A percentile compares a stretch with the other conserved stretches of the same genome.
phyloP scores from a whole-genome alignment of 2,888 invertebrate genomes.

The Leptogaster cylindrica region DNA sequence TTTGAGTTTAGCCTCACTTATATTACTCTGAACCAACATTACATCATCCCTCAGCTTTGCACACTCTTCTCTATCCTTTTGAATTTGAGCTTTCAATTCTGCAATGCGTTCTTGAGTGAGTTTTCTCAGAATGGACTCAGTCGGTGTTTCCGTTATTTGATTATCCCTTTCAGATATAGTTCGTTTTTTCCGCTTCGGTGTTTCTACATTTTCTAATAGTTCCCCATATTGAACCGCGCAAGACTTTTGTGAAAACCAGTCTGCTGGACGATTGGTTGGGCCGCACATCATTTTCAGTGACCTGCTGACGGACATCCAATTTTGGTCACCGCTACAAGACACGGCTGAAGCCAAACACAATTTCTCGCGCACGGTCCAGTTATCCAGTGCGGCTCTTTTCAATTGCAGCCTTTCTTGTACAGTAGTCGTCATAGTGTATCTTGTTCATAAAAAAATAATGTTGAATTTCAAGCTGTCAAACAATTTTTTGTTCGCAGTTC shows the following conservation, averaged over 20 bases:
- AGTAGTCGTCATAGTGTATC: constrained; percentile 52
- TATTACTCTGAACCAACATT: constrained; percentile 62
- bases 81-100: constrained; percentile 75
- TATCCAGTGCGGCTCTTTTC: constrained; percentile 78
- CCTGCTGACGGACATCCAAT: constrained; percentile 89
- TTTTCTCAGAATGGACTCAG: constrained; percentile 77
- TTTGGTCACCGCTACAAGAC: constrained; percentile 83
- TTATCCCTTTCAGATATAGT: constrained; percentile 57
- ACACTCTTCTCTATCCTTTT: constrained; percentile 77
- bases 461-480: no score
- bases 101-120: constrained; percentile 78
- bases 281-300: constrained; percentile 80
- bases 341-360: constrained; percentile 87
- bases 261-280: constrained; percentile 74
- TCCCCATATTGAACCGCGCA: constrained; percentile 90
- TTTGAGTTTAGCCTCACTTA: constrained; percentile 75
- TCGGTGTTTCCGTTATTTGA: constrained; percentile 71
- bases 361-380: constrained; percentile 86
- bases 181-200: constrained; percentile 83
- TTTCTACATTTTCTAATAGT: constrained; percentile 80
- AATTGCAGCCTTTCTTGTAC: constrained; percentile 58
- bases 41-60: constrained; percentile 71
- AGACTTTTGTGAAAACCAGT: constrained; percentile 90
- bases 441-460: no score
- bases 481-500: no score